These are phyloP conservation scores for Cephalotes varians DNA, from an alignment of 2,888 invertebrate species.

Conservation along the genomic window DNA sequence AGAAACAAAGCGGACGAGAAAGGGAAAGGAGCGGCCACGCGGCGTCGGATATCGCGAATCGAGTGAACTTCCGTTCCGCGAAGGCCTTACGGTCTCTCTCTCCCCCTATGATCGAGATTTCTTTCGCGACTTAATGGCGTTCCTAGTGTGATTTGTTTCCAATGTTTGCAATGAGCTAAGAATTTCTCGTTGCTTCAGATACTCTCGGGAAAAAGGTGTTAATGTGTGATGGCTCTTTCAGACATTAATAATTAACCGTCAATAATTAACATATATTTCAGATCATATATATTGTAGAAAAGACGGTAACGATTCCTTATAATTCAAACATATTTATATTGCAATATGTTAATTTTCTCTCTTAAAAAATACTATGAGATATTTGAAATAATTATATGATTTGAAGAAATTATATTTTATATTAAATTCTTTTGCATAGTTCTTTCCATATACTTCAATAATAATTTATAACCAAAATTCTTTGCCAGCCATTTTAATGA, in stretches of 20 bases:
- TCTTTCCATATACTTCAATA: background rate
- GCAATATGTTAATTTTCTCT: background rate
- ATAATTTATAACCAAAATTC: slow-evolving; percentile 26
- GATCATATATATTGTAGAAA: background rate
- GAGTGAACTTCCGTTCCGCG: slow-evolving; percentile 56
- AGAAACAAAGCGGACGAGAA: slow-evolving; percentile 78
- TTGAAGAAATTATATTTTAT: background rate
- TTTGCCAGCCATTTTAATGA: slow-evolving; percentile 48
- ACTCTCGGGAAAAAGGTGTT: background rate
- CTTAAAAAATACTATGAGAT: background rate
- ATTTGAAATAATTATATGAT: background rate
- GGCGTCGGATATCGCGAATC: slow-evolving; percentile 63
- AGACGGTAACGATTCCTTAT: background rate
- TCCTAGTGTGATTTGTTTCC: slow-evolving; percentile 32
- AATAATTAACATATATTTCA: background rate
- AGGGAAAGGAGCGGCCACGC: slow-evolving; percentile 43
- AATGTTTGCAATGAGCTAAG: background rate
- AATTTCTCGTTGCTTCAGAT: background rate
- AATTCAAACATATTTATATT: background rate
- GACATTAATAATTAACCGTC: too few species aligned
- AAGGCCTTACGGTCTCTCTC: slow-evolving; percentile 34
- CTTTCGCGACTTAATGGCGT: slow-evolving; percentile 40
- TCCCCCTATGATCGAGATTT: slow-evolving; percentile 39
- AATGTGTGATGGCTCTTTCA: too few species aligned
- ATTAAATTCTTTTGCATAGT: background rate